A percentile compares a stretch with the other conserved stretches of the same genome.
Evolutionary conservation across 2,888 invertebrate species (phyloP).

Genomic region (Platycnemis pennipes): DNA sequence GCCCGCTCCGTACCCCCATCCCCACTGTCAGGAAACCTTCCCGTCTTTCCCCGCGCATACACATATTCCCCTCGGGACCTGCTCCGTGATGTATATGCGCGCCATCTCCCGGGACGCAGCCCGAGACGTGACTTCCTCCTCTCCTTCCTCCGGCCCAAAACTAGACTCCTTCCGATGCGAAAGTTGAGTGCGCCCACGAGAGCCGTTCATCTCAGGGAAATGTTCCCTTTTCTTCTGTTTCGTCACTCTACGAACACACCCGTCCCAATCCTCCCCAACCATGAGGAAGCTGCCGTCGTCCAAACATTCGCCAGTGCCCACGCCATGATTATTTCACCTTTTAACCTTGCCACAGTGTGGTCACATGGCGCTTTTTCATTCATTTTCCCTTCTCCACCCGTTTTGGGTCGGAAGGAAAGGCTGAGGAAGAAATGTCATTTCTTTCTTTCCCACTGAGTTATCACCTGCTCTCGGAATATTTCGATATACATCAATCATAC

Average conservation of each 20-base stretch:
- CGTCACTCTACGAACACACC: not conserved
- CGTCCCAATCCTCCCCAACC: not conserved
- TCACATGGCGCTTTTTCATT: no score
- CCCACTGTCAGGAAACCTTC: not conserved
- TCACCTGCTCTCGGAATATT: no score
- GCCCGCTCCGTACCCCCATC: not conserved
- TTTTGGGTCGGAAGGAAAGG: no score
- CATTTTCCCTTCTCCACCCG: no score
- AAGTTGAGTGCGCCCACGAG: not conserved
- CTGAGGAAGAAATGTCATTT: no score
- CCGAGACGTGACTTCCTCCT: slow-evolving; percentile 7
- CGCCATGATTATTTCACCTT: no score
- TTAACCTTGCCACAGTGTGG: no score
- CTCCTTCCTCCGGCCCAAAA: not conserved
- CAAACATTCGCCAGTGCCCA: no score
- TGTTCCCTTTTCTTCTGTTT: not conserved
- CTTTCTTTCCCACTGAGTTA: no score
- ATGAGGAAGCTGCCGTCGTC: no score
- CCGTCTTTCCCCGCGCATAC: not conserved
- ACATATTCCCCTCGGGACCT: not conserved
- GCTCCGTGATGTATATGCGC: not conserved
- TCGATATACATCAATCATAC: no score
- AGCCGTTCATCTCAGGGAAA: not conserved
- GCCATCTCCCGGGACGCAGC: not conserved
- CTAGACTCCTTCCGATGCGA: not conserved